Base-by-base conservation (phyloP, 2,113 vertebrate genomes). In the Sapayoa aenigma region DNA sequence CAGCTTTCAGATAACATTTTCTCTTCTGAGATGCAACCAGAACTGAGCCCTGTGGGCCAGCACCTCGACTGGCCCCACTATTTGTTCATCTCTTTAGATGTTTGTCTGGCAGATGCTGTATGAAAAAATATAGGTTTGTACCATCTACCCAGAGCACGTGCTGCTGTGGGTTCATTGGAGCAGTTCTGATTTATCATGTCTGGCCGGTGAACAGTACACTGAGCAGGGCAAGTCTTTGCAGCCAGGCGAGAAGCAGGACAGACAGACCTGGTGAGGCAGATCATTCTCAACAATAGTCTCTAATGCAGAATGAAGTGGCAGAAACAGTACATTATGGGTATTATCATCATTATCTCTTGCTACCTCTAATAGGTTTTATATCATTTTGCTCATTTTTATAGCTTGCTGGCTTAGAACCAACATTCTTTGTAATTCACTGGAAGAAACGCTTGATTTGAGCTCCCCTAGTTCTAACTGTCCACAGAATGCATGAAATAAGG, bases 311-410 rank as follows among this genome's bases (percentile, higher is more conserved):
- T 86, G 94, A 93, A 97, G 93, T 96, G 92, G 93, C 90, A 96
- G 96, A 96, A 97, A 93, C 87, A 95, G 94, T 94, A 96, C 90
- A 96, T 96, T 95, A 96, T 68, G 76, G 93, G 90, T 93, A 94
- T 96, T 95, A 96, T 92, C 73, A 1, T 95, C 92, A 95, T 96
- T 96, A 96, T 96, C 76, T 96, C 85, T 93, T 93, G 88, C 94
- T 96, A 90, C 65, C 47, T 89, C 56, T 94, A 96, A 96, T 96
- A 96, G 95, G 92, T 96, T 97, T 95, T 96, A 95, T 92, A 94
- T 94, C 76, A 96, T 94, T 97, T 96, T 92, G 60, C 76, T 93
- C 92, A 90, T 95, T 97, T 96, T 96, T 97, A 97, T 93, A 89
- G 90, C 90, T 96, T 96, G 83, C 76, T 97, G 94, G 90, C 92